phyloP scores from a whole-genome alignment of 2,888 invertebrate genomes.

The Strigamia transsilvanica region DNA sequence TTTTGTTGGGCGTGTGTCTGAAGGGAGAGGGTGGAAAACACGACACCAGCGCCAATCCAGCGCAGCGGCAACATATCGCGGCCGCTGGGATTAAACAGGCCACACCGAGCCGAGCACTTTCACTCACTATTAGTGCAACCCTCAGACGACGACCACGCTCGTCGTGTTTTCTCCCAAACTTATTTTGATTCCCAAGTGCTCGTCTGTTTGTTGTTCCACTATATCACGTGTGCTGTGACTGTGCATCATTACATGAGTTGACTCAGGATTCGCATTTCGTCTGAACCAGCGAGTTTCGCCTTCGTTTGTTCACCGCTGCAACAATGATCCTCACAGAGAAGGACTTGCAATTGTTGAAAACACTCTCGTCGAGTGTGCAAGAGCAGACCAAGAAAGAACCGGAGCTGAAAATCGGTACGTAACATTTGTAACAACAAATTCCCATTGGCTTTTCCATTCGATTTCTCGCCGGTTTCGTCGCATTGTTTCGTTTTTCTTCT shows the following conservation, averaged over 20 bases:
- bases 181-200: constrained; percentile 3
- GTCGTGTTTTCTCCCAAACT: not conserved
- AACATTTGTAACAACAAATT: not conserved
- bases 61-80: not conserved
- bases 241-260: not conserved
- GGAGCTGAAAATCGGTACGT: constrained; percentile 60
- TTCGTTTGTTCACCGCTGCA: too few relatives aligned
- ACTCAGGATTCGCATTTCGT: not conserved
- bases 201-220: constrained; percentile 17
- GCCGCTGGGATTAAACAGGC: constrained; percentile 41
- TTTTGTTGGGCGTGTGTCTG: constrained; percentile 30
- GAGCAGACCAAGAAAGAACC: constrained; percentile 59
- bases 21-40: not conserved
- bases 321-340: constrained; percentile 60
- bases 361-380: constrained; percentile 56
- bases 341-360: constrained; percentile 59
- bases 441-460: constrained; percentile 19
- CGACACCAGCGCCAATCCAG: not conserved
- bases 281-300: too few relatives aligned
- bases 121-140: constrained; percentile 51
- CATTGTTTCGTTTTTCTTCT: not conserved
- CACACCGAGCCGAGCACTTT: constrained; percentile 32
- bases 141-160: not conserved
- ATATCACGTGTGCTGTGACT: too few relatives aligned
- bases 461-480: too few relatives aligned